Conservation (phyloP, 2,797 vertebrate genomes). For the Emydoidea blandingii region DNA sequence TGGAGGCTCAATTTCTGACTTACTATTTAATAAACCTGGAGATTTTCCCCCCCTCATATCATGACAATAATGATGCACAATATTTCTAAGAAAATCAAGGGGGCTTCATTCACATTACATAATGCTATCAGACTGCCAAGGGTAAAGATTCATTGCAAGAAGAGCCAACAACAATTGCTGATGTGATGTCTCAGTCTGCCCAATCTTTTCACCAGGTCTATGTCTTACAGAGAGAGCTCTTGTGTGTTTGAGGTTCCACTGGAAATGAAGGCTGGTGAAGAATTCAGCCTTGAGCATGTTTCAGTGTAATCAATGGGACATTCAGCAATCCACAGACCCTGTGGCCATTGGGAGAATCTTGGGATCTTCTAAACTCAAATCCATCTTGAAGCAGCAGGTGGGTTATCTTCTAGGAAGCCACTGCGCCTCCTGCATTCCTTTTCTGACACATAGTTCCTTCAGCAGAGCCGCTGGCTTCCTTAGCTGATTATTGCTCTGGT, state of each 20-base stretch:
- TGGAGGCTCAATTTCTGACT: neutral
- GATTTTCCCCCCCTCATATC: neutral
- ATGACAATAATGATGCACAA: slow-evolving; percentile 41
- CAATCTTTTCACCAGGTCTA: neutral
- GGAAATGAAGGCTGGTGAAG: neutral
- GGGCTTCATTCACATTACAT: slow-evolving; percentile 7
- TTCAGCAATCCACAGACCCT: neutral
- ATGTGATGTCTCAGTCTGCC: slow-evolving; percentile 65
- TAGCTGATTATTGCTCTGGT: neutral
- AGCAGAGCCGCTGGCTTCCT: neutral
- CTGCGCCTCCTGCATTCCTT: neutral
- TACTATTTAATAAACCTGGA: slow-evolving; percentile 17
- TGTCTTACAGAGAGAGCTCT: neutral
- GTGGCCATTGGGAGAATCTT: rapidly evolving
- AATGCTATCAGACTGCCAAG: slow-evolving; percentile 10
- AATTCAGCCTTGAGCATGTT: neutral
- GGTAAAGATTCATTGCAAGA: slow-evolving; percentile 40
- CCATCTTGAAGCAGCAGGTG: rapidly evolving
- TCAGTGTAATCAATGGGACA: neutral
- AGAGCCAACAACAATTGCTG: slow-evolving; percentile 65
- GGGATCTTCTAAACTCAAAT: rapidly evolving
- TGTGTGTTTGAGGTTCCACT: neutral
- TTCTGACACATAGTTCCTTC: rapidly evolving
- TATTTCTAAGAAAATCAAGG: slow-evolving; percentile 35
- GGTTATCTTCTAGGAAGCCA: rapidly evolving